A percentile compares a stretch with the other conserved stretches of the same genome.
Evolutionary conservation across 2,113 vertebrate genomes (phyloP).

Genomic region (Seriola rivoliana): DNA sequence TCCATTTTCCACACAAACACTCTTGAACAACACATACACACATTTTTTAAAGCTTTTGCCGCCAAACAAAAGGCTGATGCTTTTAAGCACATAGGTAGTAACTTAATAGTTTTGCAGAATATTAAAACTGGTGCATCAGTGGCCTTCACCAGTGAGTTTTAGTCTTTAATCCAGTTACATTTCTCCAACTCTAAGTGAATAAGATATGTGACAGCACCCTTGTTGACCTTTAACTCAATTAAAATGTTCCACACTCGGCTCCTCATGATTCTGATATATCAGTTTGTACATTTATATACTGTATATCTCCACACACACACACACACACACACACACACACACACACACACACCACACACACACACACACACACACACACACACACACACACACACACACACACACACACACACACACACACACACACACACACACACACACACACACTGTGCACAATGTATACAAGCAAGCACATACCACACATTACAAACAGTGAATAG

Average conservation of each 20-base stretch:
- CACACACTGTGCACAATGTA: constrained; percentile 9
- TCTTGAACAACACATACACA: constrained; percentile 32
- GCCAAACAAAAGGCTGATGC: constrained; percentile 34
- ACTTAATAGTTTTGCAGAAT: constrained; percentile 13
- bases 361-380: neutral
- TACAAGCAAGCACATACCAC: constrained; percentile 51
- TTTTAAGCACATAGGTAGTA: constrained; percentile 60
- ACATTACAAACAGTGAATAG: constrained; percentile 37
- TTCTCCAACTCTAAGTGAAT: constrained; percentile 33
- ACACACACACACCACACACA: neutral
- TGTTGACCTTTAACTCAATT: constrained; percentile 42
- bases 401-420: neutral
- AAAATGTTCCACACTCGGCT: constrained; percentile 24
- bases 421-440: neutral
- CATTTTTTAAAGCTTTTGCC: constrained; percentile 65
- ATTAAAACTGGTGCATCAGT: constrained; percentile 2
- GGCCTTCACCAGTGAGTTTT: constrained; percentile 27
- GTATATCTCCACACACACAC: constrained; percentile 11
- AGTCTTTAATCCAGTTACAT: constrained; percentile 29
- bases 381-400: neutral
- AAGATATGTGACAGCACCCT: constrained; percentile 42
- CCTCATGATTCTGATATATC: neutral
- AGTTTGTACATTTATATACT: constrained; percentile 31
- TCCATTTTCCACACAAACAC: constrained; percentile 37
- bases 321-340: neutral